Evolutionary conservation across 92 coral and sea anemone genomes (phyloP).

Genomic region (Chrysogorgia sp.): DNA sequence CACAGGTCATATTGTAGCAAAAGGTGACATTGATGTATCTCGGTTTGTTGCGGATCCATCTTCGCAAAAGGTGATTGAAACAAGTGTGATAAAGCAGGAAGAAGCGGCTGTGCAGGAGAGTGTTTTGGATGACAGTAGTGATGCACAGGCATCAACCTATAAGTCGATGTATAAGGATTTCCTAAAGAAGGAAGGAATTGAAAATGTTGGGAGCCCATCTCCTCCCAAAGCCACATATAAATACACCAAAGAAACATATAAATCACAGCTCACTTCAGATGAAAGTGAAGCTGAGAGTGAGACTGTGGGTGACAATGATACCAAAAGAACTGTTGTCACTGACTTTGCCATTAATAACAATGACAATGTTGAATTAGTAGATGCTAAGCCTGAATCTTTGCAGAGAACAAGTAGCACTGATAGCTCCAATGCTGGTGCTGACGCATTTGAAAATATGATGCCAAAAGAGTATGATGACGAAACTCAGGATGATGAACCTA

Average conservation of each 20-base stretch:
- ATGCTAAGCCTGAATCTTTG: background rate
- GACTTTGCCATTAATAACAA: background rate
- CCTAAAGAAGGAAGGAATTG: conserved; percentile 19
- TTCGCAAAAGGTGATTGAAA: background rate
- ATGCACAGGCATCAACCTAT: conserved; percentile 2
- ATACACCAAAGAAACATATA: conserved; percentile 20
- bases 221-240: conserved; percentile 21
- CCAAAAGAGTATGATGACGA: conserved; percentile 48
- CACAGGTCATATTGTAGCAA: background rate
- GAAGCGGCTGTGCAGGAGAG: background rate
- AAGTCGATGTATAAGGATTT: conserved; percentile 34
- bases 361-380: background rate
- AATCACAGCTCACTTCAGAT: conserved; percentile 10
- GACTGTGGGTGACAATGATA: background rate
- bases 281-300: conserved; percentile 36
- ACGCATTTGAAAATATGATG: conserved; percentile 25
- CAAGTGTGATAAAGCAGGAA: background rate
- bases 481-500: conserved; percentile 55
- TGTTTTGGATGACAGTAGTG: background rate
- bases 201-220: conserved; percentile 4
- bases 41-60: conserved; percentile 19
- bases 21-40: conserved; percentile 25
- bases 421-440: conserved; percentile 12
- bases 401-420: background rate
- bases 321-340: background rate